Conservation (phyloP, 2,113 vertebrate species). For the Esox niger region DNA sequence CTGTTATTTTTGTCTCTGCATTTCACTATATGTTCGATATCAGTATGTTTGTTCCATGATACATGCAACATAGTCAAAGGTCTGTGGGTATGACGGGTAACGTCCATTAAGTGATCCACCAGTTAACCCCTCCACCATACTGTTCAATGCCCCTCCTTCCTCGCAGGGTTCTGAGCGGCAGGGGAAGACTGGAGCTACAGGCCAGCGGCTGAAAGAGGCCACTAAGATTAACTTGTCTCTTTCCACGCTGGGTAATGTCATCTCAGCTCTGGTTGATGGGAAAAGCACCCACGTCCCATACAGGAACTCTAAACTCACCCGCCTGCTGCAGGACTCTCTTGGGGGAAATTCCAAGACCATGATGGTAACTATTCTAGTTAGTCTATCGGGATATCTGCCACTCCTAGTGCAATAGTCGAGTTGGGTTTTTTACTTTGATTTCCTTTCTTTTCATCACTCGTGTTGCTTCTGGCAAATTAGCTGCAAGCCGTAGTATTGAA, state of each 20-base stretch:
- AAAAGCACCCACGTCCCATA: conserved; percentile 98
- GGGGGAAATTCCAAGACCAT: conserved; percentile 99
- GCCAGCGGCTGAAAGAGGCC: conserved; percentile 95
- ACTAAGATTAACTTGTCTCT: conserved; percentile 98
- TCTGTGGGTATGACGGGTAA: too few relatives aligned
- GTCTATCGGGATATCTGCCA: too few relatives aligned
- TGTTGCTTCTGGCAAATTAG: too few relatives aligned
- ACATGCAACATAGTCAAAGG: too few relatives aligned
- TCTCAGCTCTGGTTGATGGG: conserved; percentile 96
- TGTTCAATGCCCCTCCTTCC: not conserved
- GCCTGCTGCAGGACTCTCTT: conserved; percentile 93
- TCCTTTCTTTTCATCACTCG: too few relatives aligned
- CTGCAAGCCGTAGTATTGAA: too few relatives aligned
- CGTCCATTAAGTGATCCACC: too few relatives aligned
- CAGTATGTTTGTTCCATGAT: too few relatives aligned
- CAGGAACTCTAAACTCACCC: conserved; percentile 95
- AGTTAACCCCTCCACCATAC: not conserved
- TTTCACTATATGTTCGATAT: too few relatives aligned
- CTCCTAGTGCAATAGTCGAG: too few relatives aligned
- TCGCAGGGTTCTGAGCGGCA: conserved; percentile 95
- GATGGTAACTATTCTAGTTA: conserved; percentile 91
- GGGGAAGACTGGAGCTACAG: conserved; percentile 95
- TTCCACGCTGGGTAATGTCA: conserved; percentile 95
- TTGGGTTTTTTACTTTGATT: too few relatives aligned
- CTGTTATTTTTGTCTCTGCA: too few relatives aligned